Evolutionary conservation across 2,888 invertebrate genomes (phyloP).

Genomic region (Theretra japonica): DNA sequence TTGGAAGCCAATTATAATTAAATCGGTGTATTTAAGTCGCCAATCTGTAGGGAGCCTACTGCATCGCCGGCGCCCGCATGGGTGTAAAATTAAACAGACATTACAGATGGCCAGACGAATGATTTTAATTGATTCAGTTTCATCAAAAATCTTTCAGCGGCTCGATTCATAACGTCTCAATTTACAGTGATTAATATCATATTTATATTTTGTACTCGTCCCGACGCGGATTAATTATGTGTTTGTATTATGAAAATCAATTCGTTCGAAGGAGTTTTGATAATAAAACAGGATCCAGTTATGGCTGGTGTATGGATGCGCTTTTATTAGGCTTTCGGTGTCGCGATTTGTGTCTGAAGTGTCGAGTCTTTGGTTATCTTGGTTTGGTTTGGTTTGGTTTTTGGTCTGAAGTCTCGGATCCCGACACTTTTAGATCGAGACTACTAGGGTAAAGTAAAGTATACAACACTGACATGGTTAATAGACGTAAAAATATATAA

Average conservation of each 20-base stretch:
- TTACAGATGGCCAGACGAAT: conserved; percentile 30
- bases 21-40: background rate
- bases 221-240: conserved; percentile 21
- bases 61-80: background rate
- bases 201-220: conserved; percentile 26
- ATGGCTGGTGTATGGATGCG: background rate
- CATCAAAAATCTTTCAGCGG: conserved; percentile 31
- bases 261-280: conserved; percentile 9
- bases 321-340: background rate
- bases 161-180: conserved; percentile 31
- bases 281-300: background rate
- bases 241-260: conserved; percentile 20
- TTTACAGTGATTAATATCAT: conserved; percentile 30
- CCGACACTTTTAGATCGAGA: too few species aligned
- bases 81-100: conserved; percentile 30
- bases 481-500: too few species aligned
- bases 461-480: too few species aligned
- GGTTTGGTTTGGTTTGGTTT: too few species aligned
- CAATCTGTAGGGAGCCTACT: conserved; percentile 25
- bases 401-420: too few species aligned
- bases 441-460: too few species aligned
- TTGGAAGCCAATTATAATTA: conserved; percentile 1
- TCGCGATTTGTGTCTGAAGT: too few species aligned
- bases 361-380: too few species aligned
- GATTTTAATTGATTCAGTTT: conserved; percentile 32